These are phyloP conservation scores for Dasyornis broadbenti DNA, from an alignment of 2,113 vertebrate species.

Conservation along the genomic window DNA sequence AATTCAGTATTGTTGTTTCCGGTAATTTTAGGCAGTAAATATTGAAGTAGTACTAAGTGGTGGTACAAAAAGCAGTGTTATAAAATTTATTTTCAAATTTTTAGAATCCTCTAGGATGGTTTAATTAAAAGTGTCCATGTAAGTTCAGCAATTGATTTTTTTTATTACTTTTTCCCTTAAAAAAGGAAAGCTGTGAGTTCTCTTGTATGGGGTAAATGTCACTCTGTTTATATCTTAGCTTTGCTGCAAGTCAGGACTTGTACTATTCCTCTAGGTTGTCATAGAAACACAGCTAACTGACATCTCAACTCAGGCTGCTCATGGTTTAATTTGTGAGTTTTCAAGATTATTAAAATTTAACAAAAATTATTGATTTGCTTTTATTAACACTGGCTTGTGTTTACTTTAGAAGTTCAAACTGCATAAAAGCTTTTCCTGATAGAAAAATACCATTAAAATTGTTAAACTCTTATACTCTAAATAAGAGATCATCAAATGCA, in stretches of 20 bases:
- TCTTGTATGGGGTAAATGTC: slow-evolving; percentile 75
- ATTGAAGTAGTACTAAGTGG: neutral
- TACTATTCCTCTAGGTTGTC: slow-evolving; percentile 74
- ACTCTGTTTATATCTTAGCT: slow-evolving; percentile 73
- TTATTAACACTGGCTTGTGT: slow-evolving; percentile 72
- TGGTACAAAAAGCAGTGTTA: neutral
- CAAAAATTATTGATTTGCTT: slow-evolving; percentile 82
- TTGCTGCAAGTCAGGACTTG: slow-evolving; percentile 74
- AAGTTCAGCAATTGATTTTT: slow-evolving; percentile 63
- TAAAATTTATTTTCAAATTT: slow-evolving; percentile 38
- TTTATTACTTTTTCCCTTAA: neutral
- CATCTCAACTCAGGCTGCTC: slow-evolving; percentile 73
- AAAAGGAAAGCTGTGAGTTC: slow-evolving; percentile 63
- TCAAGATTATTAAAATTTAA: slow-evolving; percentile 85
- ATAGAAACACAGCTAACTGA: slow-evolving; percentile 81
- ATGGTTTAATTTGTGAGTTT: slow-evolving; percentile 80
- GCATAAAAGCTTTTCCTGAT: slow-evolving; percentile 43
- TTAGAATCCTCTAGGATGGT: slow-evolving; percentile 1
- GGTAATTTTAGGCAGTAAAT: neutral
- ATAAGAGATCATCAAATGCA: neutral
- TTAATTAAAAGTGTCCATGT: slow-evolving; percentile 68
- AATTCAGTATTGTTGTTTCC: neutral
- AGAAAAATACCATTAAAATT: slow-evolving; percentile 15
- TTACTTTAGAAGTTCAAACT: slow-evolving; percentile 69
- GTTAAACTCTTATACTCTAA: slow-evolving; percentile 18